Percentiles rank a stretch among this genome's conserved stretches.
These are phyloP conservation scores for Callipepla squamata DNA, from an alignment of 2,113 vertebrate genomes.

Conservation along the genomic window DNA sequence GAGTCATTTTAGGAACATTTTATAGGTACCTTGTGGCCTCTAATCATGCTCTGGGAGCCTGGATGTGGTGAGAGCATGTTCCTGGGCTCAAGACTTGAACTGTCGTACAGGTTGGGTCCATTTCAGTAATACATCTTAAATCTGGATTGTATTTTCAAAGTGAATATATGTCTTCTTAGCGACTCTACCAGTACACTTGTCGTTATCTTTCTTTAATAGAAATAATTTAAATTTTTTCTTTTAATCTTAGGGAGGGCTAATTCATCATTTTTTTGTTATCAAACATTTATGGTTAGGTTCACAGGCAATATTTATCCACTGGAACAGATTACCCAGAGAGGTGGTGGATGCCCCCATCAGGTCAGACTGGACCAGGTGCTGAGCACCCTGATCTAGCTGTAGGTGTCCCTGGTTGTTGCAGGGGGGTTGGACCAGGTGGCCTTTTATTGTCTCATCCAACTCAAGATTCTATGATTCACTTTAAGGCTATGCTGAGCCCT, in stretches of 20 bases:
- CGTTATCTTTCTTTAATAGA: not conserved
- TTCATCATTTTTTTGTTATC: not conserved
- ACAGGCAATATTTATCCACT: not conserved
- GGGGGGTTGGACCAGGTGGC: no score
- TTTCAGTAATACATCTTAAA: not conserved
- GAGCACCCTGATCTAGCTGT: no score
- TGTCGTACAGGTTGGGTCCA: not conserved
- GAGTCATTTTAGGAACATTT: not conserved
- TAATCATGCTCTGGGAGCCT: not conserved
- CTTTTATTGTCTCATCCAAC: no score
- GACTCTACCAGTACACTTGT: not conserved
- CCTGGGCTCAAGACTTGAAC: not conserved
- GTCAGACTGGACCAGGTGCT: no score
- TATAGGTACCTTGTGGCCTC: not conserved
- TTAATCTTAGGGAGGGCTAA: not conserved
- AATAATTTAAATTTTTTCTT: not conserved
- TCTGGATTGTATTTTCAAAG: not conserved
- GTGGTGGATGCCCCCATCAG: no score
- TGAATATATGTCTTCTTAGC: not conserved
- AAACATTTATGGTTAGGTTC: not conserved
- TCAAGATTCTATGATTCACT: not conserved
- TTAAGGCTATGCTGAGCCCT: not conserved
- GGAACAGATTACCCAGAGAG: no score
- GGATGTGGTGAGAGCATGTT: not conserved
- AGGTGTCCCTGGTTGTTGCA: no score